phyloP scores from a whole-genome alignment of 2,888 invertebrate species.

The Auanema freiburgensis region DNA sequence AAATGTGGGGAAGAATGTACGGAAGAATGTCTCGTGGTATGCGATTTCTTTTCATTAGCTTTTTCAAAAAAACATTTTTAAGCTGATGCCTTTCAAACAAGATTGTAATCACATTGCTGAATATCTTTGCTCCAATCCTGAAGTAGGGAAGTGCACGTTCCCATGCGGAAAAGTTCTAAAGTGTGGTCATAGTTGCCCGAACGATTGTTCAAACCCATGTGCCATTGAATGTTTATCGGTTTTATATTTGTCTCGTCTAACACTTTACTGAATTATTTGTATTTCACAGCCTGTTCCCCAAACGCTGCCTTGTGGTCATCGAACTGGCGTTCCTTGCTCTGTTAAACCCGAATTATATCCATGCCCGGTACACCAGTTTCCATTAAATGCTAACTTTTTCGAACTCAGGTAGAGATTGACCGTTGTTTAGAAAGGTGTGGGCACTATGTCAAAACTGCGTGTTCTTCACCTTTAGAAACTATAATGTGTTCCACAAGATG shows the following conservation, averaged over 20 bases:
- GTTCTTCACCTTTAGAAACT: too few relatives aligned
- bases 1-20: constrained; percentile 26
- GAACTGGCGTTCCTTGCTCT: background rate
- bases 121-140: constrained; percentile 47
- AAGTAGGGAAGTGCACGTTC: constrained; percentile 52
- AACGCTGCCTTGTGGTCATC: background rate
- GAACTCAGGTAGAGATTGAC: too few relatives aligned
- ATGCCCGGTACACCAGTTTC: too few relatives aligned
- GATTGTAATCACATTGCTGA: background rate
- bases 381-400: too few relatives aligned
- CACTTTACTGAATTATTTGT: background rate
- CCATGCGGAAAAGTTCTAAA: background rate
- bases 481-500: background rate
- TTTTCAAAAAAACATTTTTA: too few relatives aligned
- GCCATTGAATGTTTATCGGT: background rate
- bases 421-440: too few relatives aligned
- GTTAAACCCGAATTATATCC: too few relatives aligned
- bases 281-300: background rate
- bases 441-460: too few relatives aligned
- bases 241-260: background rate
- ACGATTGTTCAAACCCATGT: background rate
- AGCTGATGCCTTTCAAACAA: background rate
- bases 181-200: background rate
- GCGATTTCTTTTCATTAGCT: background rate
- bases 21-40: constrained; percentile 18